These are phyloP conservation scores for Turnix velox DNA, from an alignment of 2,113 vertebrate genomes.

Conservation along the genomic window DNA sequence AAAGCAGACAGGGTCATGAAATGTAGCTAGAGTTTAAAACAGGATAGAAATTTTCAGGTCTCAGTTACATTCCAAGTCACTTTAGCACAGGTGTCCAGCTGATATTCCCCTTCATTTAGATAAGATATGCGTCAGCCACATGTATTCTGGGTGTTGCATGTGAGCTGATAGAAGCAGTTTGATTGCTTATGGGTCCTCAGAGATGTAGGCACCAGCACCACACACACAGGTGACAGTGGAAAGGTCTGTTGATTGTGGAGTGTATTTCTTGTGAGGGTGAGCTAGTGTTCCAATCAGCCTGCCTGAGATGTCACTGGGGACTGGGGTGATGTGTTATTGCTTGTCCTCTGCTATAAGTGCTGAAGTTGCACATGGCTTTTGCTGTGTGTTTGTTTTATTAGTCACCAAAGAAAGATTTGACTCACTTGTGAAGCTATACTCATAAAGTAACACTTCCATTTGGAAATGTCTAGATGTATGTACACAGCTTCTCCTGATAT, in stretches of 20 bases:
- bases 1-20: background rate
- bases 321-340: background rate
- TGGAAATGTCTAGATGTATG: background rate
- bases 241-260: background rate
- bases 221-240: background rate
- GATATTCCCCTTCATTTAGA: background rate
- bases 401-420: background rate
- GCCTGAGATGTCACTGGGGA: rapidly evolving
- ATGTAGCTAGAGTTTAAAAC: slow-evolving; percentile 20
- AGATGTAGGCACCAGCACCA: rapidly evolving
- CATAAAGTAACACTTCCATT: background rate
- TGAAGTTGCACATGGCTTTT: background rate
- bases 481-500: background rate
- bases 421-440: background rate
- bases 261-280: background rate
- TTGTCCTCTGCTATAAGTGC: no score
- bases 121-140: rapidly evolving
- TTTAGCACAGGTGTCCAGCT: background rate
- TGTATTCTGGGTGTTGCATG: background rate
- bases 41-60: background rate
- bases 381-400: background rate
- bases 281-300: background rate
- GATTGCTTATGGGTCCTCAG: background rate
- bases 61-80: background rate
- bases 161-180: background rate